Percentiles rank a stretch among this genome's conserved stretches.
Evolutionary conservation across 2,888 invertebrate species (phyloP).

Genomic region (Ennomos fuscantarius): DNA sequence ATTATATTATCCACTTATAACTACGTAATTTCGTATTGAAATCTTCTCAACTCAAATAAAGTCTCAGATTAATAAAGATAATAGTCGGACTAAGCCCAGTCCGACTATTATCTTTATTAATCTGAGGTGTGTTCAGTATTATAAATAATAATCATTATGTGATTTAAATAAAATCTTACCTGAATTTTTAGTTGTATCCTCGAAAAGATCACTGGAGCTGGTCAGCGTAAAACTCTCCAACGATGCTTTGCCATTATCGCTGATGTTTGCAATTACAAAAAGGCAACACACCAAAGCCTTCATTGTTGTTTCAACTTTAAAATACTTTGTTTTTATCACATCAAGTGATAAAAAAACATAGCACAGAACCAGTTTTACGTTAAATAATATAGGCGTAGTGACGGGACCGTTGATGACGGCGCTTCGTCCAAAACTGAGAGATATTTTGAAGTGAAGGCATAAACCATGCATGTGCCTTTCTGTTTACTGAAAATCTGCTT

Average conservation of each 20-base stretch:
- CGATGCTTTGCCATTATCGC: conserved; percentile 74
- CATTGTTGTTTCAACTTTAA: conserved; percentile 51
- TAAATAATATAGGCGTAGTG: neutral
- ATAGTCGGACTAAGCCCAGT: too few species aligned
- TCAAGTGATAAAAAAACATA: conserved; percentile 10
- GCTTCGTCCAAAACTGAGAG: conserved; percentile 12
- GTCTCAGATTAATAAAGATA: too few species aligned
- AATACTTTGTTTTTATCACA: conserved; percentile 2
- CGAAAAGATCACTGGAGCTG: conserved; percentile 60
- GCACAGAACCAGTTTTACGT: conserved; percentile 12
- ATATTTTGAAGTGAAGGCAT: neutral
- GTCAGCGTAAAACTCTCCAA: conserved; percentile 69
- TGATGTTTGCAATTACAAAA: conserved; percentile 69
- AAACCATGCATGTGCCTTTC: conserved; percentile 10
- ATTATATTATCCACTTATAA: too few species aligned
- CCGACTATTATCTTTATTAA: too few species aligned
- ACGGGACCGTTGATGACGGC: conserved; percentile 6
- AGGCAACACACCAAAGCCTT: conserved; percentile 67
- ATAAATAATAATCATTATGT: too few species aligned
- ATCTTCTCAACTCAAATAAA: neutral
- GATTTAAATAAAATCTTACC: conserved; percentile 51
- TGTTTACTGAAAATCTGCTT: neutral
- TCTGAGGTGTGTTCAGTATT: too few species aligned
- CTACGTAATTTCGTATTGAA: too few species aligned
- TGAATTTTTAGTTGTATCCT: conserved; percentile 67